phyloP scores from a whole-genome alignment of 2,888 invertebrate genomes.

The Fragum fragum region DNA sequence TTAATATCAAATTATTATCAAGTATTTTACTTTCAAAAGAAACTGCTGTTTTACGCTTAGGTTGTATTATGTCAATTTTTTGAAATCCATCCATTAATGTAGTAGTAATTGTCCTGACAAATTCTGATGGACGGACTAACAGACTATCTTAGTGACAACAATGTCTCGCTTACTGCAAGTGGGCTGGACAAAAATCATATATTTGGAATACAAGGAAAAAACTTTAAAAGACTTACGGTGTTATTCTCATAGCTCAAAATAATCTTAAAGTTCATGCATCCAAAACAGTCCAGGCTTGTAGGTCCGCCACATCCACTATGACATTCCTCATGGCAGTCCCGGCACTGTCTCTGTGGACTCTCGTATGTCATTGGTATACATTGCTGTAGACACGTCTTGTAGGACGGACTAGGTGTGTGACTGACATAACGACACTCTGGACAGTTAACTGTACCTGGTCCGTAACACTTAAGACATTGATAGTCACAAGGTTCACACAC shows the following conservation, averaged over 20 bases:
- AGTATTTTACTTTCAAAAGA: too few relatives aligned
- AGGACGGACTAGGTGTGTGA: constrained; percentile 88
- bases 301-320: constrained; percentile 88
- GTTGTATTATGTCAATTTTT: too few relatives aligned
- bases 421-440: constrained; percentile 95
- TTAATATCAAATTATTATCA: too few relatives aligned
- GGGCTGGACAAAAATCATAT: too few relatives aligned
- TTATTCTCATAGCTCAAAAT: constrained; percentile 38
- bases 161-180: too few relatives aligned
- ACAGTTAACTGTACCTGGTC: constrained; percentile 95
- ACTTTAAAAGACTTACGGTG: constrained; percentile 56
- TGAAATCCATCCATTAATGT: too few relatives aligned
- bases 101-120: too few relatives aligned
- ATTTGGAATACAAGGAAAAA: too few relatives aligned
- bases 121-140: too few relatives aligned
- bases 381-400: constrained; percentile 89
- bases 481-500: constrained; percentile 97
- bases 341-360: constrained; percentile 92
- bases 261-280: constrained; percentile 81
- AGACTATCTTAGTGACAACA: too few relatives aligned
- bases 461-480: constrained; percentile 95
- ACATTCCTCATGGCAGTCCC: constrained; percentile 94
- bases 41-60: too few relatives aligned
- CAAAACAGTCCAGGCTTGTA: constrained; percentile 76
- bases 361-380: constrained; percentile 95